These are phyloP conservation scores for Hoplostethus mediterraneus DNA, from an alignment of 2,797 vertebrate species.

Conservation along the genomic window DNA sequence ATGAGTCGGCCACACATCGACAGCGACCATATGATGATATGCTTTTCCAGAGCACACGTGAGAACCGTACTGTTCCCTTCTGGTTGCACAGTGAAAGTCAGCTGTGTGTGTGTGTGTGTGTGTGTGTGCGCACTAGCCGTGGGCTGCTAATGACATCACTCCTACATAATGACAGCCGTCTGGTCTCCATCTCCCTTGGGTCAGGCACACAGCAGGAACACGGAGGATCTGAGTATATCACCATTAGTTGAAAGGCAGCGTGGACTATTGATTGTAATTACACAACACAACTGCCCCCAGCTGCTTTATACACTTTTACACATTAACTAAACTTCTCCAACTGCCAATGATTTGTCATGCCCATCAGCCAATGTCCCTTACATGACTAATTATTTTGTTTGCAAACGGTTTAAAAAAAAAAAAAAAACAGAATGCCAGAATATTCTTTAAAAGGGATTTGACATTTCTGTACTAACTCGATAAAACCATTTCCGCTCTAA, in stretches of 20 bases:
- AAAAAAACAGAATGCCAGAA: not conserved
- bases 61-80: constrained; percentile 31
- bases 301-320: constrained; percentile 39
- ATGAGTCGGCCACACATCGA: not conserved
- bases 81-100: constrained; percentile 25
- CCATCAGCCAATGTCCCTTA: constrained; percentile 23
- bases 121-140: constrained; percentile 1
- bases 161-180: constrained; percentile 68
- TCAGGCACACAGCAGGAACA: constrained; percentile 51
- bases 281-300: constrained; percentile 71
- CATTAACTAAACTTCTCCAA: constrained; percentile 58
- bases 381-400: not conserved
- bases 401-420: not conserved
- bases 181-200: constrained; percentile 55
- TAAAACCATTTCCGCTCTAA: not conserved
- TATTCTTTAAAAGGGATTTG: constrained; percentile 1
- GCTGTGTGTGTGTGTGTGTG: constrained; percentile 20
- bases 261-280: constrained; percentile 78
- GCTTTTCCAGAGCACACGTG: constrained; percentile 18
- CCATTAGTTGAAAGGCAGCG: constrained; percentile 61
- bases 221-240: constrained; percentile 38
- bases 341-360: constrained; percentile 45
- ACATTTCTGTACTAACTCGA: not conserved
- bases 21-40: constrained; percentile 18
- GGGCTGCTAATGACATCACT: constrained; percentile 57